Evolutionary conservation across 2,888 invertebrate genomes (phyloP).

Genomic region (Aphrophora alni): DNA sequence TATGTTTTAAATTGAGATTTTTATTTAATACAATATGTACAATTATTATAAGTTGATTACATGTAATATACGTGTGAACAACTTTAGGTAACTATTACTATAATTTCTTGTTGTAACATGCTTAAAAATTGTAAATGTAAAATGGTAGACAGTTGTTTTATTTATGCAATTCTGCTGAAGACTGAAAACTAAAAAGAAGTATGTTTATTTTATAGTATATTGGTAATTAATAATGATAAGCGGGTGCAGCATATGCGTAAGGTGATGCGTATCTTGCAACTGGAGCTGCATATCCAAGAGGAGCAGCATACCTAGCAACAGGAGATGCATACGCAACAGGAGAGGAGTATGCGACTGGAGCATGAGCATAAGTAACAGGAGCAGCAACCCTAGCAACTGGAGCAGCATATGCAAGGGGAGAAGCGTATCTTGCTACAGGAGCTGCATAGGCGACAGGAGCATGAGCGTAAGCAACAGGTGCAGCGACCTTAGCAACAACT

Average conservation of each 20-base stretch:
- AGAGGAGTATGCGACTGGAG: slow-evolving; percentile 25
- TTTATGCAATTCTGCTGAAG: too few species aligned
- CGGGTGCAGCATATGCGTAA: slow-evolving; percentile 9
- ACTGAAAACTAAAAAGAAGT: too few species aligned
- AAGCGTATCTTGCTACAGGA: slow-evolving; percentile 43
- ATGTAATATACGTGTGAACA: too few species aligned
- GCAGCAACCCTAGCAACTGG: slow-evolving; percentile 32
- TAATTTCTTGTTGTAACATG: too few species aligned
- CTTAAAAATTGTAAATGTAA: too few species aligned
- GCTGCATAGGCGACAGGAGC: slow-evolving; percentile 53
- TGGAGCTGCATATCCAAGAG: slow-evolving; percentile 31
- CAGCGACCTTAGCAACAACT: slow-evolving; percentile 50
- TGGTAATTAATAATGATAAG: neutral
- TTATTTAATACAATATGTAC: too few species aligned
- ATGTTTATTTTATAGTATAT: too few species aligned
- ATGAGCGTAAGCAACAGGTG: slow-evolving; percentile 52
- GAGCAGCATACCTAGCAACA: slow-evolving; percentile 34
- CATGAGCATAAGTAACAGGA: slow-evolving; percentile 31
- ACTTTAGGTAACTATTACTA: too few species aligned
- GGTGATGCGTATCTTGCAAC: slow-evolving; percentile 25
- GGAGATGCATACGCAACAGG: slow-evolving; percentile 1
- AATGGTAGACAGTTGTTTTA: too few species aligned
- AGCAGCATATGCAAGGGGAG: slow-evolving; percentile 40
- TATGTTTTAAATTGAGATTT: too few species aligned
- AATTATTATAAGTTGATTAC: too few species aligned